phyloP scores from a whole-genome alignment of 2,888 invertebrate species.

The Mechanitis messenoides region DNA sequence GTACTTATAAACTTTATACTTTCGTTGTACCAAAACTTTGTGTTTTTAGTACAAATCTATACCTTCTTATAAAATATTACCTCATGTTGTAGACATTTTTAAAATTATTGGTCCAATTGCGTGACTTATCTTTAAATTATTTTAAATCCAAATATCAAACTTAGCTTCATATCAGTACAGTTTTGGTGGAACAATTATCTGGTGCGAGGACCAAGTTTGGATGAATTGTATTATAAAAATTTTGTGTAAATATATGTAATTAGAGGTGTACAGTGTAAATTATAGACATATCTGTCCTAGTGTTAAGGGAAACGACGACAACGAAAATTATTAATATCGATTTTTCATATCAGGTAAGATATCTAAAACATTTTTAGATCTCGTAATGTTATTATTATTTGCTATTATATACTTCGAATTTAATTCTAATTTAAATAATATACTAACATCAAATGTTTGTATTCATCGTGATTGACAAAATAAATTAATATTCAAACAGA shows the following conservation, averaged over 20 bases:
- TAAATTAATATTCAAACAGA: too few species aligned
- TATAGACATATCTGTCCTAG: conserved; percentile 27
- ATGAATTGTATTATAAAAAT: conserved; percentile 34
- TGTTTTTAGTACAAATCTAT: conserved; percentile 21
- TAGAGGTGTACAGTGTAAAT: conserved; percentile 50
- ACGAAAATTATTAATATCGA: conserved; percentile 25
- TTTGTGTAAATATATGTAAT: conserved; percentile 32
- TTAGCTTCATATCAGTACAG: conserved; percentile 33
- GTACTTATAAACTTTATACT: conserved; percentile 43
- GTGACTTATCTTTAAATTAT: conserved; percentile 52
- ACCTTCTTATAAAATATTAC: conserved; percentile 20
- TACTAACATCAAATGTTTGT: too few species aligned
- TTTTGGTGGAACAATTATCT: conserved; percentile 15
- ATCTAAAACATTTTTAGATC: conserved; percentile 5
- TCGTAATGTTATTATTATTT: background rate
- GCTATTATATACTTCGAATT: too few species aligned
- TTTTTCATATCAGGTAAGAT: conserved; percentile 26
- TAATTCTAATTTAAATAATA: too few species aligned
- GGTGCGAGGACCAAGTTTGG: conserved; percentile 48
- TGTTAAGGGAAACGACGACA: conserved; percentile 21
- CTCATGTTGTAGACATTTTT: conserved; percentile 34
- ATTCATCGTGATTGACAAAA: too few species aligned
- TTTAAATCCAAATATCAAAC: conserved; percentile 49
- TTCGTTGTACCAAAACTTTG: conserved; percentile 28
- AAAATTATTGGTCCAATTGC: conserved; percentile 58